Percentiles rank a stretch among this genome's conserved stretches.
Evolutionary conservation across 2,113 vertebrate species (phyloP).

Genomic region (Dipodomys stephensi): DNA sequence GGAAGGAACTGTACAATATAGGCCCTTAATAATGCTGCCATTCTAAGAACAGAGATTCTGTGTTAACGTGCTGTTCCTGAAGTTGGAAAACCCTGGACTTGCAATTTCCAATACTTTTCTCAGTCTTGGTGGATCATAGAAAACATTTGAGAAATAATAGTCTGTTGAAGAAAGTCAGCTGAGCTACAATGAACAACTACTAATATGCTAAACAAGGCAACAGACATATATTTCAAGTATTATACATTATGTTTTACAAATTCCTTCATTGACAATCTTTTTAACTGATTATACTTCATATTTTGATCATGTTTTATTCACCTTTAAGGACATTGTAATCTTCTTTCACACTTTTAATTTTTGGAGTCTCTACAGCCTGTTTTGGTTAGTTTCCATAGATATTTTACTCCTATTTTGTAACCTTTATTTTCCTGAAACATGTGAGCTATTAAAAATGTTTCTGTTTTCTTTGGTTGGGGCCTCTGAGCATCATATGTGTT

Average conservation of each 20-base stretch:
- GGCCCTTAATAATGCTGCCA: neutral
- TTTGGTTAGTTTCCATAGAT: neutral
- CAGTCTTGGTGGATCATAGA: neutral
- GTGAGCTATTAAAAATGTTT: neutral
- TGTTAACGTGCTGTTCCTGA: neutral
- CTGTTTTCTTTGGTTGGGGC: neutral
- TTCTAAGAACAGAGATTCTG: neutral
- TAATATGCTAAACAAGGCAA: neutral
- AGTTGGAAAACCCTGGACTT: neutral
- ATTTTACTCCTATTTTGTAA: neutral
- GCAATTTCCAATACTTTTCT: neutral
- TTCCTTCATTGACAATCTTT: neutral
- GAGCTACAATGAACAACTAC: neutral
- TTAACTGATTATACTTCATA: neutral
- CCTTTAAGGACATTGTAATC: neutral
- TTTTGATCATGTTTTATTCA: neutral
- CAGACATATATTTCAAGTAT: neutral
- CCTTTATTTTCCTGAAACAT: neutral
- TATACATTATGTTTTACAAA: neutral
- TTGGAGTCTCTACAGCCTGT: fast-evolving
- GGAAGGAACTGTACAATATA: neutral
- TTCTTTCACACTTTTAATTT: neutral
- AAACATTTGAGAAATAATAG: neutral
- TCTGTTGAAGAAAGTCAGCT: neutral
- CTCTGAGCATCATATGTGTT: neutral